Evolutionary conservation across 2,797 vertebrate genomes (phyloP), one percentile per base, ranked within the genome.

Genomic region (Sebastes variabilis): DNA sequence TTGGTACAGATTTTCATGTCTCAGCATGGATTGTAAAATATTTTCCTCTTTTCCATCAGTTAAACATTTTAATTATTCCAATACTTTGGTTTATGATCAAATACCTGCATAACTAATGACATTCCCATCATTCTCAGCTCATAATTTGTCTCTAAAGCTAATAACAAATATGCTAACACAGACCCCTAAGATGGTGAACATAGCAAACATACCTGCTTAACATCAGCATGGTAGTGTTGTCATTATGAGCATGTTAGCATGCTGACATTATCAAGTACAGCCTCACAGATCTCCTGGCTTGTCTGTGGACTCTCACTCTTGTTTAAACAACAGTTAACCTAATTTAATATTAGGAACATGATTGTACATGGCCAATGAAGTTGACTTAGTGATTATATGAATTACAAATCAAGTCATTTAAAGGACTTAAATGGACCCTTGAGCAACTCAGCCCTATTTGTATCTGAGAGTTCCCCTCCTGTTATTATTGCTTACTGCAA

Each of bases 361-460:
- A 61, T 46, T 64, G 9, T 16, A 27, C 20, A 80, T 46, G 8
- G 7, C 24, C 2, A 54, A 2, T 59, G 20, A 66, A 64, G 49
- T 36, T 71, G 25, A 65, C 29, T n/a, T 30, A 34, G 66, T n/a
- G 29, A 46, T 56, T 59, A 38, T 73, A 70, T 86, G 6, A 72
- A 72, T 75, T 80, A 66, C 65, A 81, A 66, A 81, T 79, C 2
- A 30, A 66, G 24, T 46, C 25, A 18, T 80, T 79, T 34, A 55
- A 68, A 71, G 36, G 27, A 69, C 16, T 70, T 64, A 69, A 83
- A 74, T 80, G 4, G 34, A 58, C 36, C 42, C n/a, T 70, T 66
- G 30, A 65, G 46, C 8, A 83, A 42, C 8, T 60, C 36, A 38
- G 22, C 24, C 30, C 36, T 55, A 54, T 89, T 81, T 82, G 66